A percentile compares a stretch with the other conserved stretches of the same genome.
These are phyloP conservation scores for Drosophila sordidapex DNA, from an alignment of 2,888 invertebrate species.

Conservation along the genomic window DNA sequence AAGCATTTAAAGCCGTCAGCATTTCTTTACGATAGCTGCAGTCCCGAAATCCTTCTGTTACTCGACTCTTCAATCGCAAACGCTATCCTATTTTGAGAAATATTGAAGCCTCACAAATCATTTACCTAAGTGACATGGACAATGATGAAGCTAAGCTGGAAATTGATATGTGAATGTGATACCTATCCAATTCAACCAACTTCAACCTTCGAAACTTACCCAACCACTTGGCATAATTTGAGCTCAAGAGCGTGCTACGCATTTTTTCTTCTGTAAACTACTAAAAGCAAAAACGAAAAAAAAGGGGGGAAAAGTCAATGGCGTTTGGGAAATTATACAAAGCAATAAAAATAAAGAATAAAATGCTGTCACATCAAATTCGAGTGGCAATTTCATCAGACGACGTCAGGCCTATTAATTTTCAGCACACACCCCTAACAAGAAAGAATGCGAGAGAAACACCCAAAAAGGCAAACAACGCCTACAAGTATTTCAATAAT, in stretches of 20 bases:
- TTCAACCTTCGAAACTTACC: constrained; percentile 57
- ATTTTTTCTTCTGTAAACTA: constrained; percentile 39
- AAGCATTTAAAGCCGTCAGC: neutral
- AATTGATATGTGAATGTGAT: constrained; percentile 48
- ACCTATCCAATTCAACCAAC: constrained; percentile 57
- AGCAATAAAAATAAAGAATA: constrained; percentile 64
- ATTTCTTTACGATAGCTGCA: neutral
- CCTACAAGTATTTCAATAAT: constrained; percentile 77
- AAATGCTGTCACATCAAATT: constrained; percentile 79
- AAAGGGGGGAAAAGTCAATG: constrained; percentile 22
- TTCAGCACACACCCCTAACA: constrained; percentile 48
- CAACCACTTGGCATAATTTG: constrained; percentile 76
- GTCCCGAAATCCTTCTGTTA: constrained; percentile 7
- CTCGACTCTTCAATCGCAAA: constrained; percentile 13
- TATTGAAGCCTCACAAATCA: constrained; percentile 41
- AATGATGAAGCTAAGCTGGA: constrained; percentile 41
- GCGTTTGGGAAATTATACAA: constrained; percentile 61
- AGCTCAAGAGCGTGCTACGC: constrained; percentile 64
- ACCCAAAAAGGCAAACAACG: constrained; percentile 45
- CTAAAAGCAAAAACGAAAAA: constrained; percentile 24
- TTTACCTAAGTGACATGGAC: constrained; percentile 49
- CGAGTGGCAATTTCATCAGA: constrained; percentile 72
- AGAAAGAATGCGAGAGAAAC: neutral
- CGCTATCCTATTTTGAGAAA: constrained; percentile 3
- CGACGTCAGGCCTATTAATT: constrained; percentile 57